phyloP scores from a whole-genome alignment of 2,113 vertebrate genomes.

The Heliornis fulica region DNA sequence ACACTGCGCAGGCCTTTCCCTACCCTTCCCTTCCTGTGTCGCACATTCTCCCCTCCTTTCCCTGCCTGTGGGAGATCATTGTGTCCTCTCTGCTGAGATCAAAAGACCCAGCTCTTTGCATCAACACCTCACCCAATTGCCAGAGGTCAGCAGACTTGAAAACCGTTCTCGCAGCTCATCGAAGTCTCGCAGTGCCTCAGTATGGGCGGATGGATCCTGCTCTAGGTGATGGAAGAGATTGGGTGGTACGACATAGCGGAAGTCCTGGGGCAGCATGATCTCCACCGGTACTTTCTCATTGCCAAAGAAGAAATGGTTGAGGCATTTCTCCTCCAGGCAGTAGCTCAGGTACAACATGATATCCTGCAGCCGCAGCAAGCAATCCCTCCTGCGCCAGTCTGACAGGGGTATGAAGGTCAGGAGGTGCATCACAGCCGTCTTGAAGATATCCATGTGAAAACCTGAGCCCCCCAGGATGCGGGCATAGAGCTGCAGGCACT shows the following conservation, averaged over 20 bases:
- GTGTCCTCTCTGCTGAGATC: too few relatives aligned
- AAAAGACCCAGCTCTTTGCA: too few relatives aligned
- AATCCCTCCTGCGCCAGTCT: not conserved
- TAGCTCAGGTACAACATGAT: not conserved
- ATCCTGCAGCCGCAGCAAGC: not conserved
- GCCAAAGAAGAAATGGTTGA: not conserved
- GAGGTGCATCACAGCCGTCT: not conserved
- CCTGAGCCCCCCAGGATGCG: not conserved
- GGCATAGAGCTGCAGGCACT: not conserved
- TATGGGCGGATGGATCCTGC: accelerated
- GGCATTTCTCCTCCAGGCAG: not conserved
- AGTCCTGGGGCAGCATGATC: not conserved
- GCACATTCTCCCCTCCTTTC: too few relatives aligned
- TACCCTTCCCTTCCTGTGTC: too few relatives aligned
- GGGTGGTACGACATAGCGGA: accelerated
- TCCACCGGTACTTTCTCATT: not conserved
- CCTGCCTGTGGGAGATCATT: too few relatives aligned
- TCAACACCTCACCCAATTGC: too few relatives aligned
- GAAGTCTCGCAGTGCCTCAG: accelerated
- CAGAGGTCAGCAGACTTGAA: too few relatives aligned
- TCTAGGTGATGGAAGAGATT: not conserved
- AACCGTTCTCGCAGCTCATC: accelerated
- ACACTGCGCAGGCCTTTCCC: too few relatives aligned
- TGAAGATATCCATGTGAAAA: not conserved
- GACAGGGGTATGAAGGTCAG: not conserved